Evolutionary conservation across 1,140 invertebrate species (phyloP).

Genomic region (Platorchestia sp.): DNA sequence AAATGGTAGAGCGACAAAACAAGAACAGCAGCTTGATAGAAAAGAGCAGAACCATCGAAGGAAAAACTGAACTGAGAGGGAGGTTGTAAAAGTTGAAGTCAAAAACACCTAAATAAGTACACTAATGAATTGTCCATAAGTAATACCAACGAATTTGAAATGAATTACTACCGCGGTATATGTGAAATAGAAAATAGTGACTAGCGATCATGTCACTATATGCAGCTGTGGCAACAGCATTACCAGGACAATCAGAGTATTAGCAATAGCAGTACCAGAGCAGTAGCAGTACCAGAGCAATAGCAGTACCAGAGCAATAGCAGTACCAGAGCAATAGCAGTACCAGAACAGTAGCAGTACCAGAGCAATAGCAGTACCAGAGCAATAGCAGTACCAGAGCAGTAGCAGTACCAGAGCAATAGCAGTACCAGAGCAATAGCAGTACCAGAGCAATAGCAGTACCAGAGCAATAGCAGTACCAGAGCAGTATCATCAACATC

Average conservation of each 20-base stretch:
- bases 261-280: not conserved
- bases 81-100: too few species aligned
- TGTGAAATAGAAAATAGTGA: too few species aligned
- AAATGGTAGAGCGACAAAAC: too few species aligned
- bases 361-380: not conserved
- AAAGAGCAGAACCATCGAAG: too few species aligned
- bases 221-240: not conserved
- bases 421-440: not conserved
- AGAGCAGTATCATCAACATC: not conserved
- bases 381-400: not conserved
- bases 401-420: not conserved
- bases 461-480: not conserved
- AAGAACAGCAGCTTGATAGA: too few species aligned
- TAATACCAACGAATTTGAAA: too few species aligned
- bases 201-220: too few species aligned
- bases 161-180: too few species aligned
- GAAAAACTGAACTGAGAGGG: too few species aligned
- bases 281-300: not conserved
- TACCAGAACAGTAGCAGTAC: not conserved
- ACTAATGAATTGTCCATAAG: too few species aligned
- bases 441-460: not conserved
- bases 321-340: not conserved
- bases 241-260: not conserved
- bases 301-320: not conserved
- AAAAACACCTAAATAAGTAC: too few species aligned